phyloP scores from a whole-genome alignment of 2,888 invertebrate species.

The Platycheirus albimanus region DNA sequence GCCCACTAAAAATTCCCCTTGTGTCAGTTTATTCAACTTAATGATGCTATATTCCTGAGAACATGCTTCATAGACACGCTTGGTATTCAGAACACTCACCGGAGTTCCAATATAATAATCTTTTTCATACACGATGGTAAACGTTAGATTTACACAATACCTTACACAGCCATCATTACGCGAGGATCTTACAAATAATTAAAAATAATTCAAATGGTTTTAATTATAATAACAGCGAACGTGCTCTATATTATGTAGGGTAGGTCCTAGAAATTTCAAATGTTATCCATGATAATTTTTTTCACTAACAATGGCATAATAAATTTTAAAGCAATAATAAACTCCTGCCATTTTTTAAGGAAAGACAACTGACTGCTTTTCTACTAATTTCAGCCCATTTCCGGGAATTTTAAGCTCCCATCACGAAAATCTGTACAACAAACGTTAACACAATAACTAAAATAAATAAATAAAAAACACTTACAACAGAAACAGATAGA shows the following conservation, averaged over 20 bases:
- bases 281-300: slow-evolving; percentile 12
- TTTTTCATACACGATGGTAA: not conserved
- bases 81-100: not conserved
- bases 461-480: slow-evolving; percentile 39
- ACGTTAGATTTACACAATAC: not conserved
- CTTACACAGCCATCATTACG: not conserved
- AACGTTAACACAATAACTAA: slow-evolving; percentile 51
- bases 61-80: not conserved
- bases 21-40: not conserved
- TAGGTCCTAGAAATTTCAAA: not conserved
- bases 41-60: too few species aligned
- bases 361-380: too few species aligned
- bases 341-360: too few species aligned
- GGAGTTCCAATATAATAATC: not conserved
- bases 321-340: too few species aligned
- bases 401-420: slow-evolving; percentile 4
- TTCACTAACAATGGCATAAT: slow-evolving; percentile 14
- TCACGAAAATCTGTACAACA: slow-evolving; percentile 14
- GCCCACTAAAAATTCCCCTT: not conserved
- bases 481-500: too few species aligned
- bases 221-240: slow-evolving; percentile 11
- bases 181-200: slow-evolving; percentile 12
- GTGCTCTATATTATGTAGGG: too few species aligned
- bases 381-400: too few species aligned
- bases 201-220: slow-evolving; percentile 25